These are phyloP conservation scores for Pachyramphus minor DNA, from an alignment of 2,113 vertebrate species.

Conservation along the genomic window DNA sequence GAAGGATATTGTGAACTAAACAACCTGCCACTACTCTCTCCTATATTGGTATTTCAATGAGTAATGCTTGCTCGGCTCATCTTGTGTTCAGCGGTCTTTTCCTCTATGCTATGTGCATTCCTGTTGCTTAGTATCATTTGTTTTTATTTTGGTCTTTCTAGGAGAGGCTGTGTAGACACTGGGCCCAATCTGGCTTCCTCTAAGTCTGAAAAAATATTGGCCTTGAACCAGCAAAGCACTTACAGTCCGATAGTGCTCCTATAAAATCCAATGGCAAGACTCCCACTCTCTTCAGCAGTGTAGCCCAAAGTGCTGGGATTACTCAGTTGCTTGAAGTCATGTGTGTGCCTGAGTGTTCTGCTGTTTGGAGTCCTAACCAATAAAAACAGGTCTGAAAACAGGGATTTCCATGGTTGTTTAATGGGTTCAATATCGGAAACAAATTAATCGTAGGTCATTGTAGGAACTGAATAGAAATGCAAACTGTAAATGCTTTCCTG, in stretches of 20 bases:
- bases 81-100: not conserved
- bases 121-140: constrained; percentile 53
- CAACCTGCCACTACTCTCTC: not conserved
- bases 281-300: constrained; percentile 29
- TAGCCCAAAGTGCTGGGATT: constrained; percentile 24
- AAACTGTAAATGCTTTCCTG: not conserved
- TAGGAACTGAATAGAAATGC: not conserved
- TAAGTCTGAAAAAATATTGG: constrained; percentile 58
- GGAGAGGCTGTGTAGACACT: constrained; percentile 1
- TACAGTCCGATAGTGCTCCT: constrained; percentile 38
- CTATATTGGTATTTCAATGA: not conserved
- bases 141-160: constrained; percentile 63
- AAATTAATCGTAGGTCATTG: not conserved
- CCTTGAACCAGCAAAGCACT: constrained; percentile 60
- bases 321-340: constrained; percentile 29
- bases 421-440: not conserved
- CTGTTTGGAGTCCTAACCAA: not conserved
- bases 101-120: not conserved
- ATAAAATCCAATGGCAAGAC: constrained; percentile 55
- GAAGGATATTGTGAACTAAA: constrained; percentile 8
- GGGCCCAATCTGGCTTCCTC: constrained; percentile 34
- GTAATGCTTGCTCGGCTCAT: not conserved
- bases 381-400: not conserved
- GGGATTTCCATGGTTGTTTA: not conserved
- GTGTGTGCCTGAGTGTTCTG: not conserved